Evolutionary conservation across 2,113 vertebrate genomes (phyloP).

Genomic region (Centropristis striata): DNA sequence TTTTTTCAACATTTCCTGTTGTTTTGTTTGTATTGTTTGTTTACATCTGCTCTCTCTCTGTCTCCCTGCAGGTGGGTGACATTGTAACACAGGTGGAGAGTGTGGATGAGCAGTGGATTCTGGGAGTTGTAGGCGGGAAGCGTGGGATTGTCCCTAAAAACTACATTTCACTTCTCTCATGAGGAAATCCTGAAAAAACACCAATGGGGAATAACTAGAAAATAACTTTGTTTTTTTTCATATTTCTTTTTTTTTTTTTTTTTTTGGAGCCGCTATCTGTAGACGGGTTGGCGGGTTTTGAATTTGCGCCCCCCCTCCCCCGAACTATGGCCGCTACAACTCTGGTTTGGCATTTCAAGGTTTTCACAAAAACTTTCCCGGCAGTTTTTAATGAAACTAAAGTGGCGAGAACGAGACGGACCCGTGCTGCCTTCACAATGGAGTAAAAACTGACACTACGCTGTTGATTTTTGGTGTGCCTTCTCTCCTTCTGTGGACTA

Average conservation of each 20-base stretch:
- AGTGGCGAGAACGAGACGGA: not conserved
- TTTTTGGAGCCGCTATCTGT: not conserved
- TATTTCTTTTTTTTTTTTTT: not conserved
- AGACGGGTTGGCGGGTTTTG: not conserved
- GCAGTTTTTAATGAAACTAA: not conserved
- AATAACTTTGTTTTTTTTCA: not conserved
- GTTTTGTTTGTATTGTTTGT: too few relatives aligned
- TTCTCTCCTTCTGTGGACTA: not conserved
- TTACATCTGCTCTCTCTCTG: too few relatives aligned
- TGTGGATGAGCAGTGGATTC: slow-evolving; percentile 82
- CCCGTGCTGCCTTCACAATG: not conserved
- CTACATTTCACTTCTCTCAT: slow-evolving; percentile 75
- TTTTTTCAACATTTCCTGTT: too few relatives aligned
- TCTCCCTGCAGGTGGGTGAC: slow-evolving; percentile 76
- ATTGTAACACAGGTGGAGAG: slow-evolving; percentile 73
- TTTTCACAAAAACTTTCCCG: not conserved
- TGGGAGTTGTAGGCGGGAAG: slow-evolving; percentile 71
- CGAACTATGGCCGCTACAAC: not conserved
- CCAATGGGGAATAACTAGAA: not conserved
- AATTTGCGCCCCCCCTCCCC: not conserved
- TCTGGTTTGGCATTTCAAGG: too few relatives aligned
- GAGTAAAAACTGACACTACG: not conserved
- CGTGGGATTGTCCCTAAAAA: slow-evolving; percentile 83
- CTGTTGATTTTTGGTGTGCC: too few relatives aligned
- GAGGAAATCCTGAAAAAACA: not conserved